These are phyloP conservation scores for Lerema accius DNA, from an alignment of 1,140 invertebrate genomes.

Conservation along the genomic window DNA sequence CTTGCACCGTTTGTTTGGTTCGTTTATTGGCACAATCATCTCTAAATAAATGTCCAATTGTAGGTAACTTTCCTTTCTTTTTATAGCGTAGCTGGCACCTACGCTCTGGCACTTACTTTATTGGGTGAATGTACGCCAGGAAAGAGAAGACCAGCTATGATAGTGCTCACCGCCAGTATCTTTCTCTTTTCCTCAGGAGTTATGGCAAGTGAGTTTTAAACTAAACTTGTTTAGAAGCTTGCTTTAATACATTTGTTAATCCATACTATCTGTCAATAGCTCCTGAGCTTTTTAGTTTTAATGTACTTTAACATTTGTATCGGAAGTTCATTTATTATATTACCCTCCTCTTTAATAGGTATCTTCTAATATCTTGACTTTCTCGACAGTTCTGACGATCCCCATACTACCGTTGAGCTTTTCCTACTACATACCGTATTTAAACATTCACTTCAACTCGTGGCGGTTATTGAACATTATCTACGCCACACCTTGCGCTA, in stretches of 20 bases:
- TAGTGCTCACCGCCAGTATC: constrained; percentile 51
- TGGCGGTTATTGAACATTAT: constrained; percentile 87
- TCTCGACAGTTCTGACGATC: constrained; percentile 60
- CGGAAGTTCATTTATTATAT: too few species aligned
- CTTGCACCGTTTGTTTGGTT: too few species aligned
- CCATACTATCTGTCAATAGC: too few species aligned
- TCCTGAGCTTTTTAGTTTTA: too few species aligned
- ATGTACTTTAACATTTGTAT: too few species aligned
- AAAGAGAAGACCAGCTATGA: constrained; percentile 41
- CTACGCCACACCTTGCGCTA: constrained; percentile 84
- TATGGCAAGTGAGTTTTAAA: constrained; percentile 63
- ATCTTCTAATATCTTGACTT: too few species aligned
- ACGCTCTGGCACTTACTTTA: constrained; percentile 52
- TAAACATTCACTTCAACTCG: constrained; percentile 81
- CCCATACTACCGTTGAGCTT: constrained; percentile 70
- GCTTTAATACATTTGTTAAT: too few species aligned
- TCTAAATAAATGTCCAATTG: too few species aligned
- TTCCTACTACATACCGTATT: constrained; percentile 60
- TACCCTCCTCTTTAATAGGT: too few species aligned
- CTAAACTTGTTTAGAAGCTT: too few species aligned
- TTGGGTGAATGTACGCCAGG: constrained; percentile 61
- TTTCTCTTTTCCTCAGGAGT: constrained; percentile 45
- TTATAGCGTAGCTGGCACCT: constrained; percentile 60
- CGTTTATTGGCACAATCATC: too few species aligned
- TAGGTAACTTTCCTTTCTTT: too few species aligned